Evolutionary conservation across 2,888 invertebrate species (phyloP).

Genomic region (Vannuccia rotundouncinata): DNA sequence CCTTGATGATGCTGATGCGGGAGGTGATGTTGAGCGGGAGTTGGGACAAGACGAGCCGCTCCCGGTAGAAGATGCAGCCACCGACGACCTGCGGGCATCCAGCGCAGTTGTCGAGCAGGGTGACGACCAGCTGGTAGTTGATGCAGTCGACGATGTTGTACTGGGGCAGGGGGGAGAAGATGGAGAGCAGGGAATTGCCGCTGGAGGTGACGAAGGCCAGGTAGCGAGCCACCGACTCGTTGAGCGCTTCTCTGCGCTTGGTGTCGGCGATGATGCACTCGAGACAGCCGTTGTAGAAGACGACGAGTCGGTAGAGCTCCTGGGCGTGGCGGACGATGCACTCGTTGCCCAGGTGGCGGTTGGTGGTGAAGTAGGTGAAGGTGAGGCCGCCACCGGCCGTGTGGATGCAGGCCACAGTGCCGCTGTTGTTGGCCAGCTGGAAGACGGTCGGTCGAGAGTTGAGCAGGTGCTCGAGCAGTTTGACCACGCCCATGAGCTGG

Average conservation of each 20-base stretch:
- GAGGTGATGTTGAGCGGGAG: background rate
- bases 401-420: slow-evolving; percentile 24
- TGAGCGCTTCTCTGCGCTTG: background rate
- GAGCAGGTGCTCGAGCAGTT: slow-evolving; percentile 12
- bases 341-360: background rate
- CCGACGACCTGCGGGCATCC: background rate
- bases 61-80: slow-evolving; percentile 12
- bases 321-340: slow-evolving; percentile 1
- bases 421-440: background rate
- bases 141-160: background rate
- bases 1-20: background rate
- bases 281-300: slow-evolving; percentile 23
- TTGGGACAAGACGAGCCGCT: slow-evolving; percentile 5
- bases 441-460: slow-evolving; percentile 9
- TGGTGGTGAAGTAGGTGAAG: slow-evolving; percentile 4
- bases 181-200: background rate
- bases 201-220: slow-evolving; percentile 1
- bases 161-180: slow-evolving; percentile 6
- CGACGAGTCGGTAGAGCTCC: background rate
- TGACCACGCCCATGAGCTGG: slow-evolving; percentile 22
- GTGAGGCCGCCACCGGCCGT: background rate
- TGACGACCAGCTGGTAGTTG: slow-evolving; percentile 1
- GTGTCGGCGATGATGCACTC: slow-evolving; percentile 2
- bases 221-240: background rate
- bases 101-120: slow-evolving; percentile 8